Base-by-base conservation (phyloP, 2,113 vertebrate genomes). In the Choloepus hoffmanni region DNA sequence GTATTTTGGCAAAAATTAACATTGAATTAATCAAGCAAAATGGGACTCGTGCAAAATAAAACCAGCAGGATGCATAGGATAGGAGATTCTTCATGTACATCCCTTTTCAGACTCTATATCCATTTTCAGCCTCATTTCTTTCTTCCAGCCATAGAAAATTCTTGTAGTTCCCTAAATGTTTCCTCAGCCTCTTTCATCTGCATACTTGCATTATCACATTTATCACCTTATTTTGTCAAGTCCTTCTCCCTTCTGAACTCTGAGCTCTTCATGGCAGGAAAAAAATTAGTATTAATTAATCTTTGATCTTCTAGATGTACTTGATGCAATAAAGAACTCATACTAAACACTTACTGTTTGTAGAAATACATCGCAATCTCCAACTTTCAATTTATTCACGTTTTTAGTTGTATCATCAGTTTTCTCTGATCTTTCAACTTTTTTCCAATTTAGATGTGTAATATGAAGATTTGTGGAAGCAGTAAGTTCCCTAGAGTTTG, bases 401-500 rank as follows among this genome's bases (percentile, higher is more conserved):
- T 85, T 92, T 96, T 93, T 79, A 92, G 67, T 92, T 36, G 82
- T 70, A 5, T 78, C 9, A 67, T 81, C 19, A 55, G 9, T 55
- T 86, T 92, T 89, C 62, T 89, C 28, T 89, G 24, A 85, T 36
- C 60, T 70, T 78, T 9, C n/a, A 21, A 15, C 0, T 30, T 15
- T 55, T 96, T 68, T 87, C 40, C 43, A 97, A 21, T 77, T 76
- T 93, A 81, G 24, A 23, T 97, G 58, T 92, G 91, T 89, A 97
- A 18, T 53, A 89, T 50, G 18, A 94, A 79, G 36, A 88, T 82
- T 93, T 68, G 85, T 33, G 36, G 90, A 89, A 93, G 30, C 36
- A 92, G 48, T 43, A 68, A 78, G 36, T 90, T 96, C 89, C 85
- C 77, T 82, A 85, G 79, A 97, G 83, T 53, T 28, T 62, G 72